Evolutionary conservation across 2,113 vertebrate genomes (phyloP).

Genomic region (Labrus mixtus): DNA sequence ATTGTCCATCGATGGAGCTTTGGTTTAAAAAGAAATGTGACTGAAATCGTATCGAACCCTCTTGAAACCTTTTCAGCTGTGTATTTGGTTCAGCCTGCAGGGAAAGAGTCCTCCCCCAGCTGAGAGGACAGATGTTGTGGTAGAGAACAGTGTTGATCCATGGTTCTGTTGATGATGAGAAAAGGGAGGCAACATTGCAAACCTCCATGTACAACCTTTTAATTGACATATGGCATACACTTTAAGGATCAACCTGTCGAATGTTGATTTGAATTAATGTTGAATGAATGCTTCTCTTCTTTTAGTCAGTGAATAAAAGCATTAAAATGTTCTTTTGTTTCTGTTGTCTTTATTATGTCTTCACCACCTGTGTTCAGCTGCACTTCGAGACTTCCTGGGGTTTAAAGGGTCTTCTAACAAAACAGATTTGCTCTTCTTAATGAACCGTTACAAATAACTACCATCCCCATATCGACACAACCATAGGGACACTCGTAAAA

Average conservation of each 20-base stretch:
- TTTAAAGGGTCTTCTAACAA: not conserved
- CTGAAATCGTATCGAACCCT: not conserved
- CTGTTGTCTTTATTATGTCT: not conserved
- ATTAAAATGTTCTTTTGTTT: conserved; percentile 81
- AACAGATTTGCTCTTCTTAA: not conserved
- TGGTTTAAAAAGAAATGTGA: not conserved
- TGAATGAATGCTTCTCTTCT: conserved; percentile 98
- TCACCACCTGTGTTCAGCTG: not conserved
- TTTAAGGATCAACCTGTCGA: conserved; percentile 88
- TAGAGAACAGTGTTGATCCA: conserved; percentile 87
- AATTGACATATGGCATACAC: conserved; percentile 85
- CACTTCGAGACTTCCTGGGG: not conserved
- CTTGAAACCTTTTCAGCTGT: conserved; percentile 58
- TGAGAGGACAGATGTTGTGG: conserved; percentile 92
- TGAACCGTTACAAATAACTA: not conserved
- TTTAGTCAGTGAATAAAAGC: conserved; percentile 99
- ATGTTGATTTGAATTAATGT: conserved; percentile 96
- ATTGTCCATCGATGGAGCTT: not conserved
- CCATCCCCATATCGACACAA: too few relatives aligned
- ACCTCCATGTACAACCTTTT: conserved; percentile 63
- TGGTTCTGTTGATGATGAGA: conserved; percentile 77
- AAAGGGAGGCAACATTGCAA: conserved; percentile 75
- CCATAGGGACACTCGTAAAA: too few relatives aligned
- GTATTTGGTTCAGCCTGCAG: conserved; percentile 55
- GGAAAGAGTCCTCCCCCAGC: conserved; percentile 72